These are phyloP conservation scores for Apamea crenata DNA, from an alignment of 2,888 invertebrate genomes.

Conservation along the genomic window DNA sequence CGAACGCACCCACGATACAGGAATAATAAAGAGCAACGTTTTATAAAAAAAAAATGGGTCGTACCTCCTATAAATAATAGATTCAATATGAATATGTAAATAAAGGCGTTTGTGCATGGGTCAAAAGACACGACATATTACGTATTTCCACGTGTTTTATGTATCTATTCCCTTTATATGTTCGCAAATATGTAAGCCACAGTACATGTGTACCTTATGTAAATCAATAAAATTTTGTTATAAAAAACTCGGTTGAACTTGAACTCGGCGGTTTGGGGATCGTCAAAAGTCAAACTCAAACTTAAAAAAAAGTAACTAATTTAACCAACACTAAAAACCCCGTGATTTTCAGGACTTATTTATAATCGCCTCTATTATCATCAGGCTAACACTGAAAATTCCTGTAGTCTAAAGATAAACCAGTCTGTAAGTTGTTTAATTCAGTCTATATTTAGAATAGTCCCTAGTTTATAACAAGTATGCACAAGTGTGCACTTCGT, in stretches of 20 bases:
- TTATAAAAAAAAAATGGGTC: too few species aligned
- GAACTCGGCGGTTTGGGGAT: too few species aligned
- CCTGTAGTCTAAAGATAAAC: background rate
- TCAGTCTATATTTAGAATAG: background rate
- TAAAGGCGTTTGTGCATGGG: conserved; percentile 23
- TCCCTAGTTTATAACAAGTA: background rate
- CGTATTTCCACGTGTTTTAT: conserved; percentile 17
- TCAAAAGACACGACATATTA: conserved; percentile 29
- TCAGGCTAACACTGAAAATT: background rate
- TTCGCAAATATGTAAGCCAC: conserved; percentile 25
- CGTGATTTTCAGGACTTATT: background rate
- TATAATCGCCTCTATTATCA: too few species aligned
- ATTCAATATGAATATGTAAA: conserved; percentile 18
- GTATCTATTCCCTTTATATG: conserved; percentile 1
- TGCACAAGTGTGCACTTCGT: background rate
- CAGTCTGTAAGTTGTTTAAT: background rate
- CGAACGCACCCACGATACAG: too few species aligned
- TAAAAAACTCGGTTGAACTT: too few species aligned
- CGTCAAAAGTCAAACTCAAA: too few species aligned
- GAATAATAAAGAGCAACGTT: too few species aligned
- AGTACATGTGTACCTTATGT: background rate
- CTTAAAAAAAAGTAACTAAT: too few species aligned
- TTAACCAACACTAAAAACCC: background rate
- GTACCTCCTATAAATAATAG: conserved; percentile 24
- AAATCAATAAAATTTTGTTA: background rate